A percentile compares a stretch with the other conserved stretches of the same genome.
These are phyloP conservation scores for Gymnocheta viridis DNA, from an alignment of 2,888 invertebrate genomes.

Conservation along the genomic window DNA sequence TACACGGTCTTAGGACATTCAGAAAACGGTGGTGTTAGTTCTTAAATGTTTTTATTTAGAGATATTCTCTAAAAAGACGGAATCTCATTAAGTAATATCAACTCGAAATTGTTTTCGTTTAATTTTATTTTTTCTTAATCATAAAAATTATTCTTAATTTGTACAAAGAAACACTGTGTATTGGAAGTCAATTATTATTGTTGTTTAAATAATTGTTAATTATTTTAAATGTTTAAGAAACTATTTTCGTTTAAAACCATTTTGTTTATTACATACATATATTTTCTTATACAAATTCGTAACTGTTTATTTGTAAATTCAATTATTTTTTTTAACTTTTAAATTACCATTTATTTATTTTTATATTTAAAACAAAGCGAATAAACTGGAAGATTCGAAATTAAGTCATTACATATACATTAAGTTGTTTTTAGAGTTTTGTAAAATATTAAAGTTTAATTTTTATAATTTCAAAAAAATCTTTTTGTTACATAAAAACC, in stretches of 20 bases:
- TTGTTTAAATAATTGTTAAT: slow-evolving; percentile 60
- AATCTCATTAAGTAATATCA: slow-evolving; percentile 53
- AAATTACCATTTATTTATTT: slow-evolving; percentile 47
- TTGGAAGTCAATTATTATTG: slow-evolving; percentile 66
- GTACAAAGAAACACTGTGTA: slow-evolving; percentile 40
- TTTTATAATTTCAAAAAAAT: not conserved
- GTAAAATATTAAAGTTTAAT: slow-evolving; percentile 19
- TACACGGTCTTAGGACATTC: slow-evolving; percentile 55
- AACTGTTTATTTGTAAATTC: slow-evolving; percentile 42
- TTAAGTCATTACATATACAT: slow-evolving; percentile 50
- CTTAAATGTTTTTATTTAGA: slow-evolving; percentile 36
- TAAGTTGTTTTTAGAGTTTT: slow-evolving; percentile 34
- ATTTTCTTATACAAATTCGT: not conserved
- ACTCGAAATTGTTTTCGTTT: slow-evolving; percentile 1
- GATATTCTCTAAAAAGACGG: not conserved
- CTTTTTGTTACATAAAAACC: not conserved
- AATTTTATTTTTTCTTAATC: not conserved
- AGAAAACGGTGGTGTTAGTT: slow-evolving; percentile 66
- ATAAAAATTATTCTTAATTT: slow-evolving; percentile 28
- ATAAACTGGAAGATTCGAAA: slow-evolving; percentile 57
- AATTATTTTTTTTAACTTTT: slow-evolving; percentile 8
- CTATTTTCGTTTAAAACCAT: not conserved
- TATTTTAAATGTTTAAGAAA: slow-evolving; percentile 44
- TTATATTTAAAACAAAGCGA: slow-evolving; percentile 33
- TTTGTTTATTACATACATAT: slow-evolving; percentile 19